Base-by-base conservation (phyloP, 2,888 invertebrate genomes). In the Pristionchus mayeri region DNA sequence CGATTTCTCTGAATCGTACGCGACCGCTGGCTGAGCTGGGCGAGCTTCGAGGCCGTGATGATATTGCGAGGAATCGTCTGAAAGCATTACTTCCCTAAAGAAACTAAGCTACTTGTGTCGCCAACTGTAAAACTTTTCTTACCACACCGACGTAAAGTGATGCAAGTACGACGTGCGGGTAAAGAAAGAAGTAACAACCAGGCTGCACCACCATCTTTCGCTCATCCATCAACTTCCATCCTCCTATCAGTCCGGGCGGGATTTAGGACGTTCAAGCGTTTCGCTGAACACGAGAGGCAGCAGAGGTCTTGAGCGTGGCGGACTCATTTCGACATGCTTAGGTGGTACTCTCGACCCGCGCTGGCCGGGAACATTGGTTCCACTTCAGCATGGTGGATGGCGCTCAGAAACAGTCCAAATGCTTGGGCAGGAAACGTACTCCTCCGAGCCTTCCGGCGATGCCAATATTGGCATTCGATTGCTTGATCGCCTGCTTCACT, bases 51-150 rank as follows among this genome's bases (percentile, higher is more conserved):
- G 50, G 40, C 75, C n/a, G 84, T 84, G 84, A 84, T 75, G 75
- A 84, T 84, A 54, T 84, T 84, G 37, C 84, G 71, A 34, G 84
- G 84, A 18, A 75, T 24, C 27, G 40, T 52, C 84, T 84, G 84
- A 30, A 75, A 50, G 37, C 50, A 18, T 75, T 21, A 6, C 1
- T 24, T 80, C 40, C 54, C 52, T 54, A 52, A 37, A 80, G 21
- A 37, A 67, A 57, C 24, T 48, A 11, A 21, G 2, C 57, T 57
- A 44, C 80, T 2, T 24, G 7, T 9, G 9, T 11, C 11, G 24
- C 16, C 30, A 71, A 71, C 71, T 44, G 37, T 34, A 3, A 80
- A 80, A 57, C 30, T 57, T 57, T 21, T 79, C 80, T 80, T 80
- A 80, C 80, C 80, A 57, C 80, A 80, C 80, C 52, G 57, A 18